Evolutionary conservation across 2,888 invertebrate genomes (phyloP).

Genomic region (Drosophila incognita): DNA sequence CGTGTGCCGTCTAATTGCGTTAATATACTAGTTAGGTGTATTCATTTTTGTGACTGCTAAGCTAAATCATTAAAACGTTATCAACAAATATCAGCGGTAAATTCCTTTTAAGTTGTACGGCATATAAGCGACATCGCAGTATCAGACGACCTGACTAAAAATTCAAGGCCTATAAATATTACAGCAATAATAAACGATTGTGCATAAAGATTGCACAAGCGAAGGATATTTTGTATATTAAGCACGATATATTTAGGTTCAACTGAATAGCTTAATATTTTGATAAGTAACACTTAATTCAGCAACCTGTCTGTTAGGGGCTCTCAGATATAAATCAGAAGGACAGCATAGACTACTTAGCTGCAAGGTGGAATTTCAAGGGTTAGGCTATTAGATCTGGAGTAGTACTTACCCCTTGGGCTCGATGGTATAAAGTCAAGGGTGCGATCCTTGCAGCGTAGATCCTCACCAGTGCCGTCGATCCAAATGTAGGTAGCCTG

Average conservation of each 20-base stretch:
- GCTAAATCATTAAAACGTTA: conserved; percentile 57
- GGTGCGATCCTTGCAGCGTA: conserved; percentile 95
- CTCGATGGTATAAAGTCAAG: conserved; percentile 91
- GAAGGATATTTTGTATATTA: background rate
- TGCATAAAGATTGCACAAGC: background rate
- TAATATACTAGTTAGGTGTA: background rate
- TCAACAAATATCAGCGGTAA: conserved; percentile 46
- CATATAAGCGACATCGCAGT: conserved; percentile 50
- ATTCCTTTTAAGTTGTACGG: conserved; percentile 51
- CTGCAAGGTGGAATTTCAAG: background rate
- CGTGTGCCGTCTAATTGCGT: conserved; percentile 17
- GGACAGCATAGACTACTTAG: background rate
- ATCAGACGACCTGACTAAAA: conserved; percentile 48
- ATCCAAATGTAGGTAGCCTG: conserved; percentile 98
- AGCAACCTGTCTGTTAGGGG: background rate
- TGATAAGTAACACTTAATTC: background rate
- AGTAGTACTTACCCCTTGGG: conserved; percentile 88
- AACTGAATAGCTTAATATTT: background rate
- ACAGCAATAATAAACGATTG: background rate
- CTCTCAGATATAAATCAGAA: conserved; percentile 14
- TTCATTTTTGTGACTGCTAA: conserved; percentile 8
- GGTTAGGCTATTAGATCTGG: background rate
- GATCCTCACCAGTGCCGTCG: conserved; percentile 94
- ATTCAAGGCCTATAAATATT: conserved; percentile 2
- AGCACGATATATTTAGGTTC: background rate